phyloP scores from a whole-genome alignment of 2,797 vertebrate genomes.

The Otolemur crassicaudatus region DNA sequence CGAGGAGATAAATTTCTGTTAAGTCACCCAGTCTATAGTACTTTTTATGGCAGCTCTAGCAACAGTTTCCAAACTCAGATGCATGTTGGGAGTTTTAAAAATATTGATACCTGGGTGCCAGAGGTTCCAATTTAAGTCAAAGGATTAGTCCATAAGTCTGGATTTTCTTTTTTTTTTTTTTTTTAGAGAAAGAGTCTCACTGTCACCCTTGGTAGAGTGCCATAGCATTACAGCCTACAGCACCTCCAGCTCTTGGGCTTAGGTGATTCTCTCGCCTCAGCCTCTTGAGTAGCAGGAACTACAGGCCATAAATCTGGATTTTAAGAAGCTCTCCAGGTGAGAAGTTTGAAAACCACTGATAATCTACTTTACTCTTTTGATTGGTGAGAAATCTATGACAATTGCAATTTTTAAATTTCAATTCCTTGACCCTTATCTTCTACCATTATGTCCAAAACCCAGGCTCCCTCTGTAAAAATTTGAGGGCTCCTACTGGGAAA shows the following conservation, averaged over 20 bases:
- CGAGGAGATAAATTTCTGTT: background rate
- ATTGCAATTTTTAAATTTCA: background rate
- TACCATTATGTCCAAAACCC: background rate
- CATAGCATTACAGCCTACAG: too few relatives aligned
- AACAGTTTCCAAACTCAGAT: constrained; percentile 39
- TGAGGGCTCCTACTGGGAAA: background rate
- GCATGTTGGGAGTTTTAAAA: background rate
- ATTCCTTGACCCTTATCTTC: background rate
- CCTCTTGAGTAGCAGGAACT: too few relatives aligned
- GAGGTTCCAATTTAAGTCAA: background rate
- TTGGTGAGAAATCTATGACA: constrained; percentile 24
- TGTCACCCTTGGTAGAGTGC: too few relatives aligned
- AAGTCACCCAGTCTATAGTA: background rate
- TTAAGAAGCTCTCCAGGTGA: constrained; percentile 20
- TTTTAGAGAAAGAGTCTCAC: too few relatives aligned
- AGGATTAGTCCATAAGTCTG: background rate
- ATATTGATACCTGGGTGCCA: background rate
- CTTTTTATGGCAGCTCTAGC: background rate
- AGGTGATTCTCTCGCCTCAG: too few relatives aligned
- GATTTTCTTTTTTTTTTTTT: too few relatives aligned
- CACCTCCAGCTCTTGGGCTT: too few relatives aligned
- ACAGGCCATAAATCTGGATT: background rate
- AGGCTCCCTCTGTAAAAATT: background rate
- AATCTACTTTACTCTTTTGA: background rate
- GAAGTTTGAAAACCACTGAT: background rate